These are phyloP conservation scores for Triplophysa dalaica DNA, from an alignment of 2,113 vertebrate species.

Conservation along the genomic window DNA sequence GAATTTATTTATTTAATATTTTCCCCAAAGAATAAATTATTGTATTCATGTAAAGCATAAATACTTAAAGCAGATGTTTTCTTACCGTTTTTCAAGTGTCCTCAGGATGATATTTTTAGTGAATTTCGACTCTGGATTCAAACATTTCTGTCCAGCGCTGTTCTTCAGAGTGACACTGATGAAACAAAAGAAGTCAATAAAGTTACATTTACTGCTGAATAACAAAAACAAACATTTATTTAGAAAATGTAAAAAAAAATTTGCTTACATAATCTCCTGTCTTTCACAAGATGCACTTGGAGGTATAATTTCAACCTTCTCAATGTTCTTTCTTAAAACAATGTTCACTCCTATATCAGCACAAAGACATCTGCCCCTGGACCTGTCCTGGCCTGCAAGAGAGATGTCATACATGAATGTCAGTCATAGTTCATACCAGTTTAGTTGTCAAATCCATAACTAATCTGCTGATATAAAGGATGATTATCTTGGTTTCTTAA, in stretches of 20 bases:
- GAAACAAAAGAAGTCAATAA: neutral
- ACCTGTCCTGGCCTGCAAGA: conserved; percentile 1
- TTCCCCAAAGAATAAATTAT: no score
- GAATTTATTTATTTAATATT: no score
- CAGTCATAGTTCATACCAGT: neutral
- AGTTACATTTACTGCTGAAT: neutral
- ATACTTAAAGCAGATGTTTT: neutral
- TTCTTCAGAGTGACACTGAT: conserved; percentile 50
- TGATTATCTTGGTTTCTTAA: neutral
- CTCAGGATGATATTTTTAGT: conserved; percentile 27
- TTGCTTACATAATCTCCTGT: conserved; percentile 27
- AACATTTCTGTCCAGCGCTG: conserved; percentile 18
- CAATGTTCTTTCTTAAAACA: conserved; percentile 15
- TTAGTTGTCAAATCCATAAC: no score
- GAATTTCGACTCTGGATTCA: conserved; percentile 49
- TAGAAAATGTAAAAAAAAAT: neutral
- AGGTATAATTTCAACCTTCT: conserved; percentile 23
- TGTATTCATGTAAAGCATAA: neutral
- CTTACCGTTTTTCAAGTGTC: conserved; percentile 41
- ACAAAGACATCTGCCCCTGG: conserved; percentile 22
- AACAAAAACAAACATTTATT: neutral
- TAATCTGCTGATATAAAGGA: no score
- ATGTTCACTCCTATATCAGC: neutral
- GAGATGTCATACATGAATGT: neutral
- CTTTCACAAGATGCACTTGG: conserved; percentile 21